These are phyloP conservation scores for Caenorhabditis briggsae DNA, from an alignment of 1,140 invertebrate genomes.

Conservation along the genomic window DNA sequence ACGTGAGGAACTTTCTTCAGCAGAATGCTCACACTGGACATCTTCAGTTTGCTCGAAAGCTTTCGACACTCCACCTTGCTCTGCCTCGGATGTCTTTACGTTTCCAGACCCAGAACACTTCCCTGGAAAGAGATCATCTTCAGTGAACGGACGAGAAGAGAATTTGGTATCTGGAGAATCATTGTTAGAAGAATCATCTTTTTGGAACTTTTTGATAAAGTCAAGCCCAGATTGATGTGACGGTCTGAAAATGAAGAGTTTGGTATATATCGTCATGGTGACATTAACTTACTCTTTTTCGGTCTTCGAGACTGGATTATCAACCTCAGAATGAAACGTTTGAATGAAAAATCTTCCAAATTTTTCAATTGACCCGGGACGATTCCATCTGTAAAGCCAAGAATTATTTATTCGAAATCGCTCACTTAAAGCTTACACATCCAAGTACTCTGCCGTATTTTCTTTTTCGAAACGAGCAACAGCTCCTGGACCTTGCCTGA, in stretches of 20 bases:
- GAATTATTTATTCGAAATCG: neutral
- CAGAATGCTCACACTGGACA: too few relatives aligned
- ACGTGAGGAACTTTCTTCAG: too few relatives aligned
- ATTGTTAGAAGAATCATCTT: too few relatives aligned
- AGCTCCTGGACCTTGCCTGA: neutral
- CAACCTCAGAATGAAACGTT: neutral
- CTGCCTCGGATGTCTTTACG: too few relatives aligned
- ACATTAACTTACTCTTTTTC: neutral
- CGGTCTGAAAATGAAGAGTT: neutral
- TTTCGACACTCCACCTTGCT: too few relatives aligned
- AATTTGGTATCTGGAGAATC: too few relatives aligned
- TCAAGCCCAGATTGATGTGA: neutral
- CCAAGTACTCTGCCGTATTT: neutral
- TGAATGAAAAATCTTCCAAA: neutral
- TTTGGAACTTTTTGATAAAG: neutral
- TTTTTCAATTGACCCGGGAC: neutral
- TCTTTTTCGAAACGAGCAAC: neutral
- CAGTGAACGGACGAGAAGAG: too few relatives aligned
- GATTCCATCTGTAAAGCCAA: neutral
- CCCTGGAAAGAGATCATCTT: too few relatives aligned
- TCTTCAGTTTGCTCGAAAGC: too few relatives aligned
- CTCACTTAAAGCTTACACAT: neutral
- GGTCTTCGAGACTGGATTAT: too few relatives aligned
- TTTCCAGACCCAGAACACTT: too few relatives aligned
- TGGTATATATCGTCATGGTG: neutral